Conservation (phyloP, 2,113 vertebrate species). For the Ictidomys tridecemlineatus region DNA sequence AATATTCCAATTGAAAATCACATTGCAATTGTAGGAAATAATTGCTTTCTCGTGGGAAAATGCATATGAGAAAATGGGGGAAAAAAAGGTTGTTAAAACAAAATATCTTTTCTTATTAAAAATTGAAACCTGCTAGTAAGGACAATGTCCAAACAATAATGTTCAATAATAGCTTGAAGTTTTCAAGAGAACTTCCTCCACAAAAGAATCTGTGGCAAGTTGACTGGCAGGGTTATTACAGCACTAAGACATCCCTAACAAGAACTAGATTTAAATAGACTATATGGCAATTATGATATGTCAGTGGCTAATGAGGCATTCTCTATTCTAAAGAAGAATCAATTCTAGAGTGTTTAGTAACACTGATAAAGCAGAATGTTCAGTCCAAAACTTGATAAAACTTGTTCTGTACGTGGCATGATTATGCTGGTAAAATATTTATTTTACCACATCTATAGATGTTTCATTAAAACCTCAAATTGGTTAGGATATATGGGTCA, state of each 20-base stretch:
- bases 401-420: not conserved
- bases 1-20: not conserved
- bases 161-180: constrained; percentile 51
- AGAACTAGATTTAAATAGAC: constrained; percentile 77
- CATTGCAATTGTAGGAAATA: not conserved
- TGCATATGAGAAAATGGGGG: not conserved
- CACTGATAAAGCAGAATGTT: constrained; percentile 58
- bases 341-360: constrained; percentile 58
- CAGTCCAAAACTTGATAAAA: constrained; percentile 36
- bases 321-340: constrained; percentile 73
- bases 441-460: not conserved
- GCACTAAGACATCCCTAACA: constrained; percentile 70
- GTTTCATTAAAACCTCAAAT: not conserved
- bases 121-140: not conserved
- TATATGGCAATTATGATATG: constrained; percentile 79
- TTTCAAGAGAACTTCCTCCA: constrained; percentile 53
- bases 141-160: not conserved
- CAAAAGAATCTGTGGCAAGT: constrained; percentile 52
- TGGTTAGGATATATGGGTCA: not conserved
- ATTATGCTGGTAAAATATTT: not conserved
- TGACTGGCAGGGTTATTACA: constrained; percentile 78
- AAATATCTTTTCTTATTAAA: constrained; percentile 49
- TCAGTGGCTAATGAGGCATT: constrained; percentile 79
- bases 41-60: not conserved
- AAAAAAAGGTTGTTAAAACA: constrained; percentile 49